Base-by-base conservation (phyloP, 2,797 vertebrate genomes). In the Pangasius krempfi region DNA sequence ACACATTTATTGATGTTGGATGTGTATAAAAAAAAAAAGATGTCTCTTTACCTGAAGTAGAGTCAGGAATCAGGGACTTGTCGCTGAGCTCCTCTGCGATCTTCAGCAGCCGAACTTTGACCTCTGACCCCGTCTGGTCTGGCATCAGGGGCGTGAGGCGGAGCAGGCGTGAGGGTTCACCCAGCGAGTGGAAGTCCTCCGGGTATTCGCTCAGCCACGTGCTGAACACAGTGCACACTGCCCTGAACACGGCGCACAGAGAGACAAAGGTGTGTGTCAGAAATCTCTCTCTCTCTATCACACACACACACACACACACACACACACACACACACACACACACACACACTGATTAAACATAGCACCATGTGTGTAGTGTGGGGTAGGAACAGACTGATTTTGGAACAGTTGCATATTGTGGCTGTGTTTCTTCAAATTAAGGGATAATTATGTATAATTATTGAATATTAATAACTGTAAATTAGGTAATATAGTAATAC, bases 161-260 rank as follows among this genome's bases (percentile, higher is more conserved):
- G 88, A 97, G 94, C 92, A 97, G 94, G 16, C 95, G 94, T 37
- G 94, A 92, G 44, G 96, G 95, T 66, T 96, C 96, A 88, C 94
- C 90, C 92, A 97, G 86, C 18, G 92, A 90, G 85, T 37, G 90
- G 79, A 98, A 98, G 93, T 98, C 98, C 83, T 97, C 96, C 0
- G 97, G 97, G 92, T 97, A 97, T 92, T 97, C 96, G 0, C 95
- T 94, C 92, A 98, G 93, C 98, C 98, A 98, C 4, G 94, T 96
- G 90, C 95, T 96, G 89, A 98, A 97, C 76, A 98, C 96, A 0
- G 95, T 96, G 16, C 96, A 95, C 93, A 97, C 96, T 0, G 96
- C 96, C 90, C 97, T 98, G 94, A 86, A 89, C 66, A 86, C 58
- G 60, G 66, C 78, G 88, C 87, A 82, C 80, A 62, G 22, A 33